phyloP scores from a whole-genome alignment of 1,140 invertebrate genomes.

The Cephus cinctus region DNA sequence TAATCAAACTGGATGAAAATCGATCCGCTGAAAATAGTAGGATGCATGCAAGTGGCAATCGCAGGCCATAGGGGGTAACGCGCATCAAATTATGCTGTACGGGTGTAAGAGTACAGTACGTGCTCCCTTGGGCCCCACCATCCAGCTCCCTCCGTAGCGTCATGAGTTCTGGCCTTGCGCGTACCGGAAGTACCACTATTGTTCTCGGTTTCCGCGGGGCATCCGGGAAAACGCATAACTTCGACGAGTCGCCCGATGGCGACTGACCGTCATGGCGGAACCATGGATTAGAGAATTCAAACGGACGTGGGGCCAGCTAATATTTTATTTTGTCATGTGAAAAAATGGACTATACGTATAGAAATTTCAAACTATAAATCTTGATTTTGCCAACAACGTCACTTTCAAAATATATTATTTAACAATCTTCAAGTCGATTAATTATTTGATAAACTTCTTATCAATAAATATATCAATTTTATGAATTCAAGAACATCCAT shows the following conservation, averaged over 20 bases:
- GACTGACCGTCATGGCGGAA: conserved; percentile 36
- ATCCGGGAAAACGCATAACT: conserved; percentile 49
- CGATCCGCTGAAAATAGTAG: conserved; percentile 6
- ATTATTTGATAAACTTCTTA: too few relatives aligned
- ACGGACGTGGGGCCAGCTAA: background rate
- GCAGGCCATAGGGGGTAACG: background rate
- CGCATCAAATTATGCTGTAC: conserved; percentile 11
- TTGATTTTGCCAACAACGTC: too few relatives aligned
- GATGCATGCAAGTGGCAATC: background rate
- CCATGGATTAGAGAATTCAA: conserved; percentile 52
- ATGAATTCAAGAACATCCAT: too few relatives aligned
- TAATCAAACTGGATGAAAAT: conserved; percentile 50
- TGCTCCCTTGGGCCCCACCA: conserved; percentile 15
- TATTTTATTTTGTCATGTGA: background rate
- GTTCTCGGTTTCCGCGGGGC: conserved; percentile 50
- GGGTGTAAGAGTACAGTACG: conserved; percentile 3
- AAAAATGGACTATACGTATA: too few relatives aligned
- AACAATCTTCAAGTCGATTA: too few relatives aligned
- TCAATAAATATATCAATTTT: too few relatives aligned
- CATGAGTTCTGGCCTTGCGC: conserved; percentile 42
- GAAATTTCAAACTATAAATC: too few relatives aligned
- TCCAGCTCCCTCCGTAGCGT: conserved; percentile 24
- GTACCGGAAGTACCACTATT: conserved; percentile 47
- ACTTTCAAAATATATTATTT: too few relatives aligned
- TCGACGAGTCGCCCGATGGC: background rate